These are phyloP conservation scores for Ophonus ardosiacus DNA, from an alignment of 2,888 invertebrate species.

Conservation along the genomic window DNA sequence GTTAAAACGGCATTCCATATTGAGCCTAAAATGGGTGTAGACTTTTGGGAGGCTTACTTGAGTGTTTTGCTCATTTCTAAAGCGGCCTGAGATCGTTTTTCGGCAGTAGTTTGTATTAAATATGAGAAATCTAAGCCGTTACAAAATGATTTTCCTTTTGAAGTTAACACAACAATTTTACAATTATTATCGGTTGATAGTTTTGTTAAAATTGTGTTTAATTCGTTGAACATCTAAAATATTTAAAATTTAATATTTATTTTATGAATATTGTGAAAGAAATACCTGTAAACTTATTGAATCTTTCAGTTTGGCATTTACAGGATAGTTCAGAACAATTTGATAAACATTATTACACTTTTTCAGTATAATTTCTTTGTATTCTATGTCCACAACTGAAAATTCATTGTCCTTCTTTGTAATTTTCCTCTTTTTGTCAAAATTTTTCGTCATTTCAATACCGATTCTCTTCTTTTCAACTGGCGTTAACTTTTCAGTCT, in stretches of 20 bases:
- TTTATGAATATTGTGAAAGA: not conserved
- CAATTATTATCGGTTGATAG: conserved; percentile 82
- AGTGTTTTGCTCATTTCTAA: conserved; percentile 84
- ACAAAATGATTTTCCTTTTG: conserved; percentile 87
- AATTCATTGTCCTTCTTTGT: conserved; percentile 47
- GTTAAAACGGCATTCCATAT: too few relatives aligned
- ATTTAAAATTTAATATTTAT: conserved; percentile 30
- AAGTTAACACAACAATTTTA: conserved; percentile 84
- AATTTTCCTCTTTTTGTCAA: conserved; percentile 66
- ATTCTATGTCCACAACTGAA: conserved; percentile 70
- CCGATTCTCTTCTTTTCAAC: conserved; percentile 53
- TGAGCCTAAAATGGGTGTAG: not conserved
- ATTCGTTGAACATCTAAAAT: conserved; percentile 86
- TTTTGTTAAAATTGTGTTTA: conserved; percentile 83
- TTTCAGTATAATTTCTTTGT: conserved; percentile 78
- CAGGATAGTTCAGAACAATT: conserved; percentile 78
- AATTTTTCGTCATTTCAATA: conserved; percentile 55
- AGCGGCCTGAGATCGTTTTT: conserved; percentile 81
- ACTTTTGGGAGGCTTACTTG: conserved; percentile 82
- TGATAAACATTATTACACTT: conserved; percentile 81
- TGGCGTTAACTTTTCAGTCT: conserved; percentile 65
- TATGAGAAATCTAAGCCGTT: conserved; percentile 89
- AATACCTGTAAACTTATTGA: conserved; percentile 79
- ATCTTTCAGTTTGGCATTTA: conserved; percentile 79
- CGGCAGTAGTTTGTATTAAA: conserved; percentile 80